Evolutionary conservation across 2,797 vertebrate genomes (phyloP), one percentile per base, ranked within the genome.

Genomic region (Eptatretus atami): DNA sequence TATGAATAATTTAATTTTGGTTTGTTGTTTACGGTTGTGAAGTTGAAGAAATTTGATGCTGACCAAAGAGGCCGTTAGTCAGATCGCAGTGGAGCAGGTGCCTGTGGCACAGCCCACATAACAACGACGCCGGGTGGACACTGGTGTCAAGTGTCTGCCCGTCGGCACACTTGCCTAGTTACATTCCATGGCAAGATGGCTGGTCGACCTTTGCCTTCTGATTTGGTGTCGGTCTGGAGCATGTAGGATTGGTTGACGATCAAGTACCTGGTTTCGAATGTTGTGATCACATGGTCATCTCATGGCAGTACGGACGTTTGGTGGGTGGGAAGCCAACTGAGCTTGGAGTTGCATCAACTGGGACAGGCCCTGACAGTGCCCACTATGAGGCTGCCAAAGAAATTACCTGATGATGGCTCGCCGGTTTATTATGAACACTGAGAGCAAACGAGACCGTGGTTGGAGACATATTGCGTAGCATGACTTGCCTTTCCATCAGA

Each of bases 101-200:
- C n/a, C 31, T 44, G 6, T 44, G 31, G 31, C n/a, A n/a, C 31
- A 44, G 57, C 15, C 57, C 57, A 61, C 57, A 61, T 61, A n/a
- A 61, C n/a, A 61, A 24, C 57, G 57, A n/a, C 57, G 57, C 11
- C 57, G 57, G 15, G 57, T 61, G 57, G 57, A 61, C 57, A 61
- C 57, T 9, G 57, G 57, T 24, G 57, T 61, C 57, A 61, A 61
- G 57, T 8, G 57, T n/a, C n/a, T n/a, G 15, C 15, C 57, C 57
- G 12, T n/a, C 57, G 12, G 9, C 10, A 12, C 15, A 10, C 57
- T n/a, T 61, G 10, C 24, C 57, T 25, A n/a, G n/a, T 25, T 61
- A n/a, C 57, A n/a, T n/a, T 61, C 57, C 57, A 61, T 25, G n/a
- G n/a, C 57, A 61, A 61, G 11, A 61, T 25, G n/a, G 24, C 57